Percentiles rank a stretch among this genome's conserved stretches.
Conservation (phyloP, 2,888 invertebrate species). For the Nomada flava region DNA sequence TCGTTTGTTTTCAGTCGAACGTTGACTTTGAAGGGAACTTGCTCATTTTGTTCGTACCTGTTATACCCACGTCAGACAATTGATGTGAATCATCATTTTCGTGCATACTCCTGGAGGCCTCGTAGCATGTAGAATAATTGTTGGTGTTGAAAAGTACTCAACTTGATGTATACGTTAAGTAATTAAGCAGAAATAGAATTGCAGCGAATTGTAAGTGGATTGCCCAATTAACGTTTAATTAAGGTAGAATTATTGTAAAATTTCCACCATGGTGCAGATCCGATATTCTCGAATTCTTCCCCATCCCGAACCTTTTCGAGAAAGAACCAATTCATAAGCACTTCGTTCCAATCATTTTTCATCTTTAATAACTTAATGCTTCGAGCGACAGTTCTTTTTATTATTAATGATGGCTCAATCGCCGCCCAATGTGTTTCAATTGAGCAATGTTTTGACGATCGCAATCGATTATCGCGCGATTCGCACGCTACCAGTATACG, state of each 20-base stretch:
- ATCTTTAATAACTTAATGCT: neutral
- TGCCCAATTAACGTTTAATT: neutral
- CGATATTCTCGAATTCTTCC: neutral
- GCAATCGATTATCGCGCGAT: conserved; percentile 33
- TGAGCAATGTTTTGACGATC: conserved; percentile 52
- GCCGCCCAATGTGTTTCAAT: conserved; percentile 24
- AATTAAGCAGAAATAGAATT: neutral
- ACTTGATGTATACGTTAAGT: neutral
- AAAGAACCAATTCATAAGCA: neutral
- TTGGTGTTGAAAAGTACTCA: neutral
- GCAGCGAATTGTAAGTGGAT: too few relatives aligned
- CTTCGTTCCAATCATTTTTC: neutral
- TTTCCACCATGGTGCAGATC: too few relatives aligned
- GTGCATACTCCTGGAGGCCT: neutral
- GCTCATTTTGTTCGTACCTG: conserved; percentile 28
- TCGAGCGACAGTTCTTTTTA: conserved; percentile 13
- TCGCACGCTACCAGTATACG: conserved; percentile 27
- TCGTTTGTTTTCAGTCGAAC: conserved; percentile 43
- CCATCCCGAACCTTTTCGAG: neutral
- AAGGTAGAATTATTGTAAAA: too few relatives aligned
- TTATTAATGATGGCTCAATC: conserved; percentile 8
- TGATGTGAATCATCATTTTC: conserved; percentile 8
- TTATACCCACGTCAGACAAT: conserved; percentile 2
- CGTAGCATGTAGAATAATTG: neutral
- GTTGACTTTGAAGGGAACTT: conserved; percentile 29